Percentiles rank a stretch among this genome's conserved stretches.
Evolutionary conservation across 2,113 vertebrate genomes (phyloP).

Genomic region (Rhinolophus sinicus): DNA sequence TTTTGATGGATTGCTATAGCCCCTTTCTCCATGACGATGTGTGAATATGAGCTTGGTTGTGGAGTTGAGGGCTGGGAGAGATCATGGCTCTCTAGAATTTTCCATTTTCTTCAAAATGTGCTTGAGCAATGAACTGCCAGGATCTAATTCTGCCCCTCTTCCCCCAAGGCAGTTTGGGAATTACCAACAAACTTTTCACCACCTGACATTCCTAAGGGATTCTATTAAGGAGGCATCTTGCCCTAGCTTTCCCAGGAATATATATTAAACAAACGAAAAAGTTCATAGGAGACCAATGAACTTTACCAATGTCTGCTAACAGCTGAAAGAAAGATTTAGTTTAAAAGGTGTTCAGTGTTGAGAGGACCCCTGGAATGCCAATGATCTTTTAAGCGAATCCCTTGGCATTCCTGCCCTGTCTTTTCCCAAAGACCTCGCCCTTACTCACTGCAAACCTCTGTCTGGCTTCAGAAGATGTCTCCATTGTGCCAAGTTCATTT

Average conservation of each 20-base stretch:
- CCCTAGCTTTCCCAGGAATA: neutral
- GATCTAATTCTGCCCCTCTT: neutral
- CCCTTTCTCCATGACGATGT: neutral
- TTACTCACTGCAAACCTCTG: neutral
- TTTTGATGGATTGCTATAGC: neutral
- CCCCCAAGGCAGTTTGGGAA: neutral
- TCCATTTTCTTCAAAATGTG: neutral
- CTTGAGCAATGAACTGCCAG: neutral
- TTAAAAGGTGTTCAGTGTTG: neutral
- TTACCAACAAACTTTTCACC: slow-evolving; percentile 58
- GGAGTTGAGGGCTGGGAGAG: neutral
- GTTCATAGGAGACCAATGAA: neutral
- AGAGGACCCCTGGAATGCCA: neutral
- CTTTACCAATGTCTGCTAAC: slow-evolving; percentile 34
- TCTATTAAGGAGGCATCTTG: neutral
- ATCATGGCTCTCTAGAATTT: neutral
- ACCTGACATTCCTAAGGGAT: slow-evolving; percentile 47
- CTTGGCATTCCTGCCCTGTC: neutral
- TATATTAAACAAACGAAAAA: neutral
- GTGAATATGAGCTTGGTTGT: neutral
- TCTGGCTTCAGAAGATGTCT: neutral
- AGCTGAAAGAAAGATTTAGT: neutral
- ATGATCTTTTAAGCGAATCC: neutral
- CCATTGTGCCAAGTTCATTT: neutral
- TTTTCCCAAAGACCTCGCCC: slow-evolving; percentile 15